Evolutionary conservation across 2,113 vertebrate genomes (phyloP).

Genomic region (Apus apus): DNA sequence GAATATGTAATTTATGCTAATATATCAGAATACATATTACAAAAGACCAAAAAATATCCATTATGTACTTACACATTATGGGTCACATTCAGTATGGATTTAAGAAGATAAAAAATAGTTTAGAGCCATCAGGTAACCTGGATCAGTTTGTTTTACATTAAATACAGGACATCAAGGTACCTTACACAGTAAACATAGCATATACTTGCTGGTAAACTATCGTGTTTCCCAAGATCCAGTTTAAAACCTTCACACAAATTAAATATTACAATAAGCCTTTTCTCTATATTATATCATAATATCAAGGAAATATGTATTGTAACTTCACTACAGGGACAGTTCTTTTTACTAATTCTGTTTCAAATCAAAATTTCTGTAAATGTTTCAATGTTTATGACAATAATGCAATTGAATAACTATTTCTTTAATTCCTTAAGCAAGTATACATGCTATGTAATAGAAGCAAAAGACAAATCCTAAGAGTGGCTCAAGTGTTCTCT

Average conservation of each 20-base stretch:
- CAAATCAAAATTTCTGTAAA: neutral
- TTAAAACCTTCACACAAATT: neutral
- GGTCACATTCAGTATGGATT: neutral
- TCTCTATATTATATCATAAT: neutral
- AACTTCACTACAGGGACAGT: neutral
- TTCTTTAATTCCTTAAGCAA: neutral
- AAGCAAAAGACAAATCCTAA: neutral
- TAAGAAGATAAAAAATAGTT: neutral
- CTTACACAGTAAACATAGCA: neutral
- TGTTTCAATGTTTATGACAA: neutral
- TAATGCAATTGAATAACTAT: neutral
- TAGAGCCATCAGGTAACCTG: neutral
- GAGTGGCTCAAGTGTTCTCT: neutral
- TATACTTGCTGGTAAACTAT: neutral
- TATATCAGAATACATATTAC: neutral
- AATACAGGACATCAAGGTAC: neutral
- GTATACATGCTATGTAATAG: neutral
- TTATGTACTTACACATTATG: neutral
- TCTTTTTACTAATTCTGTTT: neutral
- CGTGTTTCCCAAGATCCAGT: neutral
- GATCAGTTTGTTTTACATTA: neutral
- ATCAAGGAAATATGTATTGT: neutral
- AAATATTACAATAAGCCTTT: neutral
- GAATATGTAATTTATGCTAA: conserved; percentile 48
- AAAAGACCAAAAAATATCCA: neutral